phyloP scores from a whole-genome alignment of 1,140 invertebrate genomes.

The Lepidurus apus region DNA sequence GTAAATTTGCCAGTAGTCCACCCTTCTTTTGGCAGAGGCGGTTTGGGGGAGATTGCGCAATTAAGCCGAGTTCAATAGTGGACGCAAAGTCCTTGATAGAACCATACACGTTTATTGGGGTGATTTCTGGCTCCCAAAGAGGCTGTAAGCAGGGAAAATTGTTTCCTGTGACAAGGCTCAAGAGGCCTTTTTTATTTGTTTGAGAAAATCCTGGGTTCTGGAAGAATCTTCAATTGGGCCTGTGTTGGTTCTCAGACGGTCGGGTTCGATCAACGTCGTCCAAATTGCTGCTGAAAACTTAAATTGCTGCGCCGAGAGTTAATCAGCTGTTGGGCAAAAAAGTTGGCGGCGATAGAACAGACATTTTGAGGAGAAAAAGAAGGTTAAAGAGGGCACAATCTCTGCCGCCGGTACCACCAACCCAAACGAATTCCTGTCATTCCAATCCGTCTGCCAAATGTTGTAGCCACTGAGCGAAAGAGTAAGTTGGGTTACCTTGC shows the following conservation, averaged over 20 bases:
- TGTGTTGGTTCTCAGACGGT: neutral
- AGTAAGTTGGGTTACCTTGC: neutral
- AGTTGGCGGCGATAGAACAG: slow-evolving; percentile 5
- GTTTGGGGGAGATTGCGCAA: too few relatives aligned
- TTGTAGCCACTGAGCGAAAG: neutral
- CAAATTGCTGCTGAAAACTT: slow-evolving; percentile 5
- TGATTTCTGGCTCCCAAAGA: neutral
- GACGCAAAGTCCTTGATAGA: neutral
- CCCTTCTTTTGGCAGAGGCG: too few relatives aligned
- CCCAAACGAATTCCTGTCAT: neutral
- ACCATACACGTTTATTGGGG: neutral
- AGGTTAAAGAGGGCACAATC: neutral
- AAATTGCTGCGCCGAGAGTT: neutral
- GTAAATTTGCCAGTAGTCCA: neutral
- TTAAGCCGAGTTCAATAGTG: too few relatives aligned
- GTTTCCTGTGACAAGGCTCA: neutral
- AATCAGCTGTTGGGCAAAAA: neutral
- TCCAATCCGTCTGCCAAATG: slow-evolving; percentile 13
- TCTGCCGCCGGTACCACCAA: neutral
- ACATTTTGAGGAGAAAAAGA: neutral
- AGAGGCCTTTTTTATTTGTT: neutral
- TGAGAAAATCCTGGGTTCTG: neutral
- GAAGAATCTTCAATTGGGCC: neutral
- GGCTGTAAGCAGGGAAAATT: neutral
- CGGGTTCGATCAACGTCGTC: neutral